Percentiles rank a stretch among this genome's conserved stretches.
Evolutionary conservation across 2,888 invertebrate genomes (phyloP).

Genomic region (Arrhopalites spinosus): DNA sequence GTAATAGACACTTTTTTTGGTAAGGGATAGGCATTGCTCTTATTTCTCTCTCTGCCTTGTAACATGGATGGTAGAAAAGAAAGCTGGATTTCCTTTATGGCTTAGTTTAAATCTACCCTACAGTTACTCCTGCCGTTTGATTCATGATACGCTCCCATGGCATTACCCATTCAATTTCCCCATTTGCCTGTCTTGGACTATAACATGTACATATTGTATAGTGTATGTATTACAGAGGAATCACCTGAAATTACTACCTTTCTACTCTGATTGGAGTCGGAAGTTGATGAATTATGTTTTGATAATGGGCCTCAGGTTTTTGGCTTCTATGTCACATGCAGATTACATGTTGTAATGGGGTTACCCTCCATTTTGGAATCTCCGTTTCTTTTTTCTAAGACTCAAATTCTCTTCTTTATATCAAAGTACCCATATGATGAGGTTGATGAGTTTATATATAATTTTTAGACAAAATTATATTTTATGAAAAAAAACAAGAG

Average conservation of each 20-base stretch:
- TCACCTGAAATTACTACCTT: conserved; percentile 54
- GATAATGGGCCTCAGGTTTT: conserved; percentile 49
- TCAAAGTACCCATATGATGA: neutral
- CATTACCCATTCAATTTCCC: neutral
- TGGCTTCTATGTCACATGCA: neutral
- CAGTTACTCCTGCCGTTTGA: too few species aligned
- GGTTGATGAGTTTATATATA: neutral
- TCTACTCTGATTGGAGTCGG: conserved; percentile 55
- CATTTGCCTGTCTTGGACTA: neutral
- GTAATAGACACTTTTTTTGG: too few species aligned
- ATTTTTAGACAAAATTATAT: too few species aligned
- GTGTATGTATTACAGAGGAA: neutral
- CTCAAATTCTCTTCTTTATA: too few species aligned
- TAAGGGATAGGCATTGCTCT: too few species aligned
- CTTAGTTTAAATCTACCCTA: conserved; percentile 34
- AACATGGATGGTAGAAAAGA: too few species aligned
- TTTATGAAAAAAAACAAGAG: too few species aligned
- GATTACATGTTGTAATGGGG: neutral
- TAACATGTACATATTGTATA: neutral
- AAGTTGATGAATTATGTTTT: conserved; percentile 56
- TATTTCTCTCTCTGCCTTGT: too few species aligned
- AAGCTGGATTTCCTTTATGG: too few species aligned
- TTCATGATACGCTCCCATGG: conserved; percentile 17
- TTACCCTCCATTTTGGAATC: too few species aligned
- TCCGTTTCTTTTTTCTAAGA: too few species aligned